Base-by-base conservation (phyloP, 2,888 invertebrate genomes). In the Palloptera scutellata region DNA sequence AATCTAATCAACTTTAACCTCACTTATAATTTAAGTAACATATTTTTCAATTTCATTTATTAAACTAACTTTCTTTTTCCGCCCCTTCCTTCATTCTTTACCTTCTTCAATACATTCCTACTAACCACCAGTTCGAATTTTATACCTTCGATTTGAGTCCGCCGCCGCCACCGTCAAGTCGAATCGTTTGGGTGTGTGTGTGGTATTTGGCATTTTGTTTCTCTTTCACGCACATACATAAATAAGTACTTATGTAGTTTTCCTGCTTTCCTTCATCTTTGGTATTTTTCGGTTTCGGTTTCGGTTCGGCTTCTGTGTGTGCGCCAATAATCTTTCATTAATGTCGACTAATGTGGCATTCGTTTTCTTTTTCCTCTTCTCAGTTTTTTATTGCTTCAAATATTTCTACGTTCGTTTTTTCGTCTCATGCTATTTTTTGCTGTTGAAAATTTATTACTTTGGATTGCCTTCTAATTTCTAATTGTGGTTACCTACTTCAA, bases 271-370 rank as follows among this genome's bases (percentile, higher is more conserved):
- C 20, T 17, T 55, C 51, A 48, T 48, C 13, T 48, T 48, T 48
- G 51, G 15, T 11, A 45, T 10, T 45, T 15, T 48, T 13, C 51
- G 4, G 51, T 48, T 48, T 45, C 45, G 12, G 15, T 15, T 48
- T 13, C 51, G 4, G 51, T 48, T 48, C 6, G 51, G 51, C 51
- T 48, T 48, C 51, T 48, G 51, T 48, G 15, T 15, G 54, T 19
- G 20, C 43, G 48, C 61, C 64, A 71, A 57, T 64, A 70, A 71
- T 58, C 59, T 52, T 59, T 64, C 64, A 63, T 69, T 68, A 71
- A 71, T 69, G 61, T 61, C 66, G 62, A 71, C 69, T 69, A 71
- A 71, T 69, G 64, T 69, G 70, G 52, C 66, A 57, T 58, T 62
- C 15, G 53, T 19, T 61, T 19, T 20, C 20, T 61, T 51, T 19